A percentile compares a stretch with the other conserved stretches of the same genome.
Conservation (phyloP, 2,888 invertebrate genomes). For the Clivina fossor region DNA sequence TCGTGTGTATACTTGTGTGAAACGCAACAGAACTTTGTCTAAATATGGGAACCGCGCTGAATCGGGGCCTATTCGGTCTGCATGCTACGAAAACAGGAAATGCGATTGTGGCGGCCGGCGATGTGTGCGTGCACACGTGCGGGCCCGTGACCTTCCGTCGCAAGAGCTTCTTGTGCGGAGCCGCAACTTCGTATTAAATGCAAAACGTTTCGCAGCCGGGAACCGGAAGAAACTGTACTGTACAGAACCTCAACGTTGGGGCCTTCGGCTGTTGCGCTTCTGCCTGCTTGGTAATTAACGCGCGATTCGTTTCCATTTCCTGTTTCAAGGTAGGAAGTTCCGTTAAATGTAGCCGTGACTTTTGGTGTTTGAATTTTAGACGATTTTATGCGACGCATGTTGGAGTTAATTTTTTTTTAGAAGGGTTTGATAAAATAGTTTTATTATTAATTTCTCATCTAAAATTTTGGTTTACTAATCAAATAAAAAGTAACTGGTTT, state of each 20-base stretch:
- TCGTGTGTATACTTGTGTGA: not conserved
- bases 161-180: too few relatives aligned
- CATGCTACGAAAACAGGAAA: conserved; percentile 12
- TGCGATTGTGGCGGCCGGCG: conserved; percentile 2
- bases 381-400: too few relatives aligned
- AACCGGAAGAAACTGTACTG: conserved; percentile 16
- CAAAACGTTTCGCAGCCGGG: conserved; percentile 1
- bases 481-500: too few relatives aligned
- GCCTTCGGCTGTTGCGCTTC: not conserved
- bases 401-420: too few relatives aligned
- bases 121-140: conserved; percentile 1
- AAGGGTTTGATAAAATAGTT: too few relatives aligned
- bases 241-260: not conserved
- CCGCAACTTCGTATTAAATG: too few relatives aligned
- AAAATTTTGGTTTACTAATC: too few relatives aligned
- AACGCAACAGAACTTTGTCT: not conserved
- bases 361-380: too few relatives aligned
- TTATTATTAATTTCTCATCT: too few relatives aligned
- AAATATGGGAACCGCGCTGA: not conserved
- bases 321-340: too few relatives aligned
- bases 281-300: conserved; percentile 11
- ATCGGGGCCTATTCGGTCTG: not conserved
- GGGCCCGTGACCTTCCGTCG: conserved; percentile 9
- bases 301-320: too few relatives aligned
- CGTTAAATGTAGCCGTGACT: too few relatives aligned